Base-by-base conservation (phyloP, 2,888 invertebrate species). In the Chouioia cunea region DNA sequence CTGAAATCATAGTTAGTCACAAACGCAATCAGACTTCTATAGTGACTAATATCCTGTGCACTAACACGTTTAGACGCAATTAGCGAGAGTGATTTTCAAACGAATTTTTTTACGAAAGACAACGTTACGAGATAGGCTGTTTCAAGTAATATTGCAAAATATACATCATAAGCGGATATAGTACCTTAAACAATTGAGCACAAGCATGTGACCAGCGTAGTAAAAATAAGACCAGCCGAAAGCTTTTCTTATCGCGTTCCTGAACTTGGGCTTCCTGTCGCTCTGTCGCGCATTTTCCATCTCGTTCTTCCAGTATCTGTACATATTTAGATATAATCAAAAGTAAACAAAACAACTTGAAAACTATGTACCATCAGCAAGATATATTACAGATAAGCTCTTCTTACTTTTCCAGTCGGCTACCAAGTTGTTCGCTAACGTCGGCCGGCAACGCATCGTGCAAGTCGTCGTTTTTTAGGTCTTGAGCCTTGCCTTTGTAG, bases 391-490 rank as follows among this genome's bases (percentile, higher is more conserved):
- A n/a, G n/a, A n/a, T 36, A 47, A 54, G n/a, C 27, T 4, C 16
- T 65, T 44, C 64, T 77, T 78, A 90, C 87, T 87, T 87, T 83
- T 91, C 91, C 47, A 93, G 86, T 15, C 87, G 86, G 81, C 92
- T 89, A 10, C 92, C 92, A 15, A 93, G 86, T 15, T 85, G 82
- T 71, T 90, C 89, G 0, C 93, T 93, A 53, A 87, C 84, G 82
- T 93, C 93, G 18, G 85, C 85, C 2, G 87, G 85, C 16, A 91
- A 86, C 12, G 90, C 88, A 78, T 89, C 89, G 86, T 90, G 92
- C 20, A 93, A 83, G 79, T 93, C 91, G 76, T 91, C 89, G 18
- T 89, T 80, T 70, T 89, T 89, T 65, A 93, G 86, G 69, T 91
- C 90, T 73, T 89, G 86, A 76, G 88, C 87, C 77, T 87, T 90